These are phyloP conservation scores for Pagetopsis macropterus DNA, from an alignment of 2,797 vertebrate species.

Conservation along the genomic window DNA sequence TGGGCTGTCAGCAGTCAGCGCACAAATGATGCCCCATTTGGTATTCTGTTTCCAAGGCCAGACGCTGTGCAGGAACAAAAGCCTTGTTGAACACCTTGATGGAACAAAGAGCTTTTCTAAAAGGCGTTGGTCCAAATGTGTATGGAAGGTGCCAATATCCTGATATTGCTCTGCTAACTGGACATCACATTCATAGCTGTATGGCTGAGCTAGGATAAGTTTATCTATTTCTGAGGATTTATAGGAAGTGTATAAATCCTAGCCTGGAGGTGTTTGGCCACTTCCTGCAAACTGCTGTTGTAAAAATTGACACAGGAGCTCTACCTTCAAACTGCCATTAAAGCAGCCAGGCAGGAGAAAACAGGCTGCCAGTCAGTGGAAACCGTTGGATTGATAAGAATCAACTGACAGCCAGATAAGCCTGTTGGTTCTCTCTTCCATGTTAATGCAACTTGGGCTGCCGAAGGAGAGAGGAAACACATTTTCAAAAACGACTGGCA, in stretches of 20 bases:
- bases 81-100: conserved; percentile 72
- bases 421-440: conserved; percentile 56
- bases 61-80: conserved; percentile 70
- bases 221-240: conserved; percentile 79
- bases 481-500: conserved; percentile 60
- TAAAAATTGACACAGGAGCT: conserved; percentile 48
- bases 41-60: conserved; percentile 77
- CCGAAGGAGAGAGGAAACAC: conserved; percentile 38
- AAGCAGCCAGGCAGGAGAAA: conserved; percentile 51
- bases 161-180: conserved; percentile 67
- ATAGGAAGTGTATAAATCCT: conserved; percentile 70
- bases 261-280: conserved; percentile 68
- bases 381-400: conserved; percentile 69
- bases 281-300: conserved; percentile 63
- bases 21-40: conserved; percentile 76
- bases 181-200: conserved; percentile 64
- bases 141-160: conserved; percentile 40
- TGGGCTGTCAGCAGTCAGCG: conserved; percentile 73
- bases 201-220: conserved; percentile 63
- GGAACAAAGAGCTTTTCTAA: conserved; percentile 74
- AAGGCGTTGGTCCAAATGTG: conserved; percentile 51
- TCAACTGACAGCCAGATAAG: conserved; percentile 67
- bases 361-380: conserved; percentile 37
- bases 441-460: conserved; percentile 50
- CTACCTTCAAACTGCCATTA: conserved; percentile 55